A percentile compares a stretch with the other conserved stretches of the same genome.
Evolutionary conservation across 2,888 invertebrate species (phyloP).

Genomic region (Nyleta sp.): DNA sequence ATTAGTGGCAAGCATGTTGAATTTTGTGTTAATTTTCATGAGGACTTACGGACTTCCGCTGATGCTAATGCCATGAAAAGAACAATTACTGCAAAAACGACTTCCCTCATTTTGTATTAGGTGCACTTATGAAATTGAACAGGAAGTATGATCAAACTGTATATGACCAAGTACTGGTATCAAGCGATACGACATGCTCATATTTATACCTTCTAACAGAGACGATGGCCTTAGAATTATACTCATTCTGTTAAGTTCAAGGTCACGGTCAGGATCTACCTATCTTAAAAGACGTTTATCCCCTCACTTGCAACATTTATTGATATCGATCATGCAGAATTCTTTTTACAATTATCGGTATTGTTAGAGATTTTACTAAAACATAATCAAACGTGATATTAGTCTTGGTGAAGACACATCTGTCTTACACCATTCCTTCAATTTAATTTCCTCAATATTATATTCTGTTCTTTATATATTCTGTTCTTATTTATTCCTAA

Average conservation of each 20-base stretch:
- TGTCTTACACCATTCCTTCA: too few relatives aligned
- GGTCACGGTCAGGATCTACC: constrained; percentile 67
- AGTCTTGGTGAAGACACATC: neutral
- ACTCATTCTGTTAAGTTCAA: constrained; percentile 72
- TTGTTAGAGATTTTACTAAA: constrained; percentile 11
- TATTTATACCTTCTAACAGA: constrained; percentile 72
- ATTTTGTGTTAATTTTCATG: neutral
- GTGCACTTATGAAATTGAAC: constrained; percentile 4
- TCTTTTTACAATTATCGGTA: constrained; percentile 7
- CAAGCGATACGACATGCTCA: constrained; percentile 57
- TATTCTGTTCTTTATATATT: too few relatives aligned
- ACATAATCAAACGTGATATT: neutral
- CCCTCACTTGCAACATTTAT: constrained; percentile 30
- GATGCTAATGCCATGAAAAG: constrained; percentile 39
- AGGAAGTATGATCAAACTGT: constrained; percentile 46
- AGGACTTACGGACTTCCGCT: constrained; percentile 74
- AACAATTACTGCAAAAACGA: constrained; percentile 18
- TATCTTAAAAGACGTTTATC: constrained; percentile 42
- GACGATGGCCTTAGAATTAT: constrained; percentile 66
- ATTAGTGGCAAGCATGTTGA: too few relatives aligned
- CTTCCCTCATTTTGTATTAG: constrained; percentile 37
- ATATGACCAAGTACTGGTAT: constrained; percentile 66
- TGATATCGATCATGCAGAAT: constrained; percentile 9
- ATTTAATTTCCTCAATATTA: too few relatives aligned
- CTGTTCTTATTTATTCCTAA: too few relatives aligned